These are phyloP conservation scores for Philaenus spumarius DNA, from an alignment of 1,140 invertebrate species.

Conservation along the genomic window DNA sequence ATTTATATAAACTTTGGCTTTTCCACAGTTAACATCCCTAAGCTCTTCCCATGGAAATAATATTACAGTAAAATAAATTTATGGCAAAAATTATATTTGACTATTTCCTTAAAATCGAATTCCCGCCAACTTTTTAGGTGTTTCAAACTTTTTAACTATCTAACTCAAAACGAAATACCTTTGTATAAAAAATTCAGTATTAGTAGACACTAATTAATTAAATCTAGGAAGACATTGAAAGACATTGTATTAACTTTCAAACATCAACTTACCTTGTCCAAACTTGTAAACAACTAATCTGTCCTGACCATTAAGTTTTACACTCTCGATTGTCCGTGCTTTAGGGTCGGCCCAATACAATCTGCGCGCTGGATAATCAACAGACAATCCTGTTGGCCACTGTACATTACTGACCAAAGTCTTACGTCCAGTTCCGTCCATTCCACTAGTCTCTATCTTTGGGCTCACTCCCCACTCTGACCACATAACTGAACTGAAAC, in stretches of 20 bases:
- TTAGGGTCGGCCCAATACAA: conserved; percentile 74
- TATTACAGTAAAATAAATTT: too few relatives aligned
- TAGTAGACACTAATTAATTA: background rate
- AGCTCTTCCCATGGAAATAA: too few relatives aligned
- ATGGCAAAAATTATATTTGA: too few relatives aligned
- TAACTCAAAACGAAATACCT: conserved; percentile 21
- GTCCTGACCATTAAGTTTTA: conserved; percentile 65
- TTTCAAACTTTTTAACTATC: too few relatives aligned
- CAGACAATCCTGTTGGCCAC: conserved; percentile 58
- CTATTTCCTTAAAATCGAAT: too few relatives aligned
- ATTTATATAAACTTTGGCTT: too few relatives aligned
- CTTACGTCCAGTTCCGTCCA: conserved; percentile 56
- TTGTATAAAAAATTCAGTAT: background rate
- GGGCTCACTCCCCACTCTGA: conserved; percentile 63
- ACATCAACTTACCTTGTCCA: conserved; percentile 37
- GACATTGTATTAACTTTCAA: too few relatives aligned
- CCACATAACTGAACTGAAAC: conserved; percentile 67
- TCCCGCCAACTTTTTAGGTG: too few relatives aligned
- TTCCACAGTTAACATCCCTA: too few relatives aligned
- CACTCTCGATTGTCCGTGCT: conserved; percentile 65
- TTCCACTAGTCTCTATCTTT: conserved; percentile 55
- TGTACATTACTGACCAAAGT: conserved; percentile 50
- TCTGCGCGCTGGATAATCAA: conserved; percentile 56
- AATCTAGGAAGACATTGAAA: background rate
- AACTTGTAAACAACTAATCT: conserved; percentile 52